Percentiles rank a stretch among this genome's conserved stretches.
These are phyloP conservation scores for Oxyruncus cristatus DNA, from an alignment of 2,113 vertebrate genomes.

Conservation along the genomic window DNA sequence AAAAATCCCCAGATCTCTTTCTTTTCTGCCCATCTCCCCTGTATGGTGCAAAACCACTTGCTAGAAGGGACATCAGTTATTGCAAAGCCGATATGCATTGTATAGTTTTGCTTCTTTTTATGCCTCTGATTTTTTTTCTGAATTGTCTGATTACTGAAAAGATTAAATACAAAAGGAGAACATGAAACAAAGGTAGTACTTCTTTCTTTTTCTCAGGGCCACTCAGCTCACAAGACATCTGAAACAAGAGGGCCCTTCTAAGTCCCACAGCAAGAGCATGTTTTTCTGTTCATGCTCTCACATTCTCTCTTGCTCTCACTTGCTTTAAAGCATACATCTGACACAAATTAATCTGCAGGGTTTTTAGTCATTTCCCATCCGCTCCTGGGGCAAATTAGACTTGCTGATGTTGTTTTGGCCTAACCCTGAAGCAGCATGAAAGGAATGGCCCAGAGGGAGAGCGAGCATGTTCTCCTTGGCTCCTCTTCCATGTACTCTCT, in stretches of 20 bases:
- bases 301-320: not conserved
- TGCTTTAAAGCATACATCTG: slow-evolving; percentile 56
- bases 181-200: not conserved
- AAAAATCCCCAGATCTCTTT: not conserved
- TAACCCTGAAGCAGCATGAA: slow-evolving; percentile 52
- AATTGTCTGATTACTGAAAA: not conserved
- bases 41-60: not conserved
- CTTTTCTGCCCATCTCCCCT: not conserved
- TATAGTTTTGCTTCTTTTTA: not conserved
- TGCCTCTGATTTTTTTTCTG: not conserved
- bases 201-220: not conserved
- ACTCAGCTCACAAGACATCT: not conserved
- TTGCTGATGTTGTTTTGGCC: slow-evolving; percentile 70
- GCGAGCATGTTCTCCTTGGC: slow-evolving; percentile 40
- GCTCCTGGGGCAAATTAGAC: slow-evolving; percentile 63
- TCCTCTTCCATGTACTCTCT: slow-evolving; percentile 55
- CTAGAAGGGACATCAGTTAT: not conserved
- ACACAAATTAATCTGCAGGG: slow-evolving; percentile 65
- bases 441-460: slow-evolving; percentile 45
- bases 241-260: slow-evolving; percentile 9
- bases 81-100: not conserved
- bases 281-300: not conserved
- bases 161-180: not conserved
- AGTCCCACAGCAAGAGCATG: not conserved
- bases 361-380: slow-evolving; percentile 68